Base-by-base conservation (phyloP, 2,113 vertebrate species). In the Rhegmatorhina hoffmannsi region DNA sequence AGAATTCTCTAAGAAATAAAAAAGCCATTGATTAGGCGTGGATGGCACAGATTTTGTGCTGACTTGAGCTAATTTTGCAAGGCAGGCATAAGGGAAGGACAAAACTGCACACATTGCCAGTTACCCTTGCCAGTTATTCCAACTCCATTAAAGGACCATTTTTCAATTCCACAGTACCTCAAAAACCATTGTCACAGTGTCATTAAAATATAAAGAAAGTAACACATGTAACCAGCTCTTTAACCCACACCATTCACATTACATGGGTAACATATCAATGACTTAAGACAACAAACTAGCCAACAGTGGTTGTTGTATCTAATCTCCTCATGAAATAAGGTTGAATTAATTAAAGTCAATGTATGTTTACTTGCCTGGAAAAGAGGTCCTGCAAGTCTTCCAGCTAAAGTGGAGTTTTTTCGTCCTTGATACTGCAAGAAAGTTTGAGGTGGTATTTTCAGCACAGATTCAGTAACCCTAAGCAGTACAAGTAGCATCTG, bases 401-500 rank as follows among this genome's bases (percentile, higher is more conserved):
- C 99, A 83, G 99, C 99, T 95, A 99, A 98, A 8, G 99, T 99
- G 95, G 97, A 98, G 94, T 94, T 98, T 98, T 99, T 99, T 96
- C 99, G 99, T 96, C 99, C 98, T 83, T 98, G 99, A 94, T 98
- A 99, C 96, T 98, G 98, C 26, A 98, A 97, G 89, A 99, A 99
- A 96, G 98, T 98, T 96, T 99, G 99, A 43, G 99, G 98, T 90
- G 99, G 98, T 96, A 99, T 98, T 97, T 99, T 99, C 98, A 99
- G 98, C 85, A 99, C 99, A 18, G 99, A 99, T 96, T 99, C 99
- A 0, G 99, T 99, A 95, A 99, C 99, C 94, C 99, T 98, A 91
- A 99, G 98, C 94, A 99, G 97, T 85, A 99, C 99, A 96, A 99
- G 98, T 52, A 99, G 97, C 96, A 99, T 98, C 98, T 99, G 99